Evolutionary conservation across 2,113 vertebrate genomes (phyloP).

Genomic region (Zosterops borbonicus): DNA sequence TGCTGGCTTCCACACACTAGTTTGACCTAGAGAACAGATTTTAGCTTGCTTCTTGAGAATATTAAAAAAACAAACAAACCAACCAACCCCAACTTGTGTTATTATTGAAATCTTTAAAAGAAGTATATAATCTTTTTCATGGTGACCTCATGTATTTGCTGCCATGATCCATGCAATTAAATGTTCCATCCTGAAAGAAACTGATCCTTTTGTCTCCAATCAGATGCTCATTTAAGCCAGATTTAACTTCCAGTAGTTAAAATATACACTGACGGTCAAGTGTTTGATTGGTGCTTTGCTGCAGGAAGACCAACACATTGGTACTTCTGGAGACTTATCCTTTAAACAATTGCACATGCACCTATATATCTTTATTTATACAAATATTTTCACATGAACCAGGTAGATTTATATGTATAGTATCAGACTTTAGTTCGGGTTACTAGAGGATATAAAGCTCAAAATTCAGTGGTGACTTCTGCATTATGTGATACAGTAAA

Average conservation of each 20-base stretch:
- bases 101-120: background rate
- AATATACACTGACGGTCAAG: background rate
- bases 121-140: background rate
- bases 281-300: background rate
- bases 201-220: background rate
- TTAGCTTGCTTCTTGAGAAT: background rate
- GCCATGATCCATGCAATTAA: background rate
- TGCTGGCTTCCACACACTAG: background rate
- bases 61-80: background rate
- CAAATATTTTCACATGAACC: background rate
- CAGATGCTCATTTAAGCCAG: background rate
- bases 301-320: background rate
- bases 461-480: background rate
- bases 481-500: background rate
- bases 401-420: background rate
- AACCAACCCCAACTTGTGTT: background rate
- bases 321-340: background rate
- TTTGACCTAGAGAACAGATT: background rate
- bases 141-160: background rate
- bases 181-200: background rate
- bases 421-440: background rate
- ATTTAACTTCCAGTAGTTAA: background rate
- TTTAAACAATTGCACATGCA: background rate
- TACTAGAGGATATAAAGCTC: background rate
- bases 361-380: background rate